A percentile compares a stretch with the other conserved stretches of the same genome.
These are phyloP conservation scores for Rhinophrynus dorsalis DNA, from an alignment of 2,797 vertebrate genomes.

Conservation along the genomic window DNA sequence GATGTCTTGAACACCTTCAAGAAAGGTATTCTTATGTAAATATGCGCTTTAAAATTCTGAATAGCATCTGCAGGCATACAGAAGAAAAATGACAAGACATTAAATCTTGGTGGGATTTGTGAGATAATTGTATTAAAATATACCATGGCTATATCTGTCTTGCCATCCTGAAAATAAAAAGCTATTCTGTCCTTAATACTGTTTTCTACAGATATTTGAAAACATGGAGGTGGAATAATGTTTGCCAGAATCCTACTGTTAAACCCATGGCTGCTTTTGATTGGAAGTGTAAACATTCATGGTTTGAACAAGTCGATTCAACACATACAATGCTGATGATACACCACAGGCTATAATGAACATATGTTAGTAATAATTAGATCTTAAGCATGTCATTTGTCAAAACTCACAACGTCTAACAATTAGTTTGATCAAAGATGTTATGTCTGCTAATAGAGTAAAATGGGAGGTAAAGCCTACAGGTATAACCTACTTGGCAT, in stretches of 20 bases:
- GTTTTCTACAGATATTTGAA: slow-evolving; percentile 13
- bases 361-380: slow-evolving; percentile 33
- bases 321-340: neutral
- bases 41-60: slow-evolving; percentile 65
- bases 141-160: slow-evolving; percentile 38
- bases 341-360: slow-evolving; percentile 18
- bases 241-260: slow-evolving; percentile 22
- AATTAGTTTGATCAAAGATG: neutral
- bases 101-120: slow-evolving; percentile 55
- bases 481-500: neutral
- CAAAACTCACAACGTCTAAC: slow-evolving; percentile 5
- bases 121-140: slow-evolving; percentile 58
- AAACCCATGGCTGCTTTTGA: slow-evolving; percentile 28
- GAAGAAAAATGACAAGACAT: slow-evolving; percentile 58
- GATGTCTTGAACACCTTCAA: slow-evolving; percentile 53
- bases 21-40: slow-evolving; percentile 67
- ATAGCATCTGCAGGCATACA: slow-evolving; percentile 57
- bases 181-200: slow-evolving; percentile 21
- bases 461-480: neutral
- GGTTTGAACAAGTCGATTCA: neutral
- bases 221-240: slow-evolving; percentile 23
- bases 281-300: slow-evolving; percentile 13
- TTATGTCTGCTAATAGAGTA: neutral
- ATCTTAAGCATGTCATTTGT: slow-evolving; percentile 1
- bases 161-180: neutral